Evolutionary conservation across 2,797 vertebrate species (phyloP).

Genomic region (Coreius guichenoti): DNA sequence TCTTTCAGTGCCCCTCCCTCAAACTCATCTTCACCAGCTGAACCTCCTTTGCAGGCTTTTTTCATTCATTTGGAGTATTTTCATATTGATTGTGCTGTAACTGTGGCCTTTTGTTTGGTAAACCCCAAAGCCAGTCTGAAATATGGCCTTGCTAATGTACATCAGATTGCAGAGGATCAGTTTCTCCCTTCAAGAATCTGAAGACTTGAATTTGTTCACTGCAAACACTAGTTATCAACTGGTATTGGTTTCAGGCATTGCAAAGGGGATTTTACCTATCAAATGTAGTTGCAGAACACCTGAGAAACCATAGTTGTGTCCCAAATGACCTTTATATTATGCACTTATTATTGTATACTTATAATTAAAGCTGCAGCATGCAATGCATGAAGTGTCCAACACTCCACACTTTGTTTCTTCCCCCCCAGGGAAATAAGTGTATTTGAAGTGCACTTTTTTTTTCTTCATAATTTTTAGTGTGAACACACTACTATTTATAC

Average conservation of each 20-base stretch:
- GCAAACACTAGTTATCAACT: neutral
- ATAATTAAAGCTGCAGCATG: too few relatives aligned
- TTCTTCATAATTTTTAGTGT: too few relatives aligned
- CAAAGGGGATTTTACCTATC: neutral
- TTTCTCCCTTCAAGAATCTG: neutral
- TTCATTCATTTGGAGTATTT: constrained; percentile 65
- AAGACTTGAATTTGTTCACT: neutral
- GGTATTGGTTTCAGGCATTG: neutral
- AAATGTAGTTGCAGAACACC: neutral
- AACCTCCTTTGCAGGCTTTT: constrained; percentile 50
- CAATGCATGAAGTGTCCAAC: too few relatives aligned
- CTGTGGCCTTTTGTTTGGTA: constrained; percentile 56
- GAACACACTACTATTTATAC: too few relatives aligned
- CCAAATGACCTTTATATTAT: neutral
- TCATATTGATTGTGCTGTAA: constrained; percentile 61
- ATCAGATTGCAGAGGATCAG: constrained; percentile 34
- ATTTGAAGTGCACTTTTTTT: too few relatives aligned
- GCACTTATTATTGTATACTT: neutral
- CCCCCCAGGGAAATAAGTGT: too few relatives aligned
- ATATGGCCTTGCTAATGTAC: constrained; percentile 42
- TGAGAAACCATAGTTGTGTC: neutral
- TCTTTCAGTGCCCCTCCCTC: constrained; percentile 46
- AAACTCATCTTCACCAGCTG: constrained; percentile 54
- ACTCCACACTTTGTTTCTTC: too few relatives aligned
- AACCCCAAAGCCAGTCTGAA: constrained; percentile 46